A percentile compares a stretch with the other conserved stretches of the same genome.
Evolutionary conservation across 2,888 invertebrate genomes (phyloP).

Genomic region (Anodontia alba): DNA sequence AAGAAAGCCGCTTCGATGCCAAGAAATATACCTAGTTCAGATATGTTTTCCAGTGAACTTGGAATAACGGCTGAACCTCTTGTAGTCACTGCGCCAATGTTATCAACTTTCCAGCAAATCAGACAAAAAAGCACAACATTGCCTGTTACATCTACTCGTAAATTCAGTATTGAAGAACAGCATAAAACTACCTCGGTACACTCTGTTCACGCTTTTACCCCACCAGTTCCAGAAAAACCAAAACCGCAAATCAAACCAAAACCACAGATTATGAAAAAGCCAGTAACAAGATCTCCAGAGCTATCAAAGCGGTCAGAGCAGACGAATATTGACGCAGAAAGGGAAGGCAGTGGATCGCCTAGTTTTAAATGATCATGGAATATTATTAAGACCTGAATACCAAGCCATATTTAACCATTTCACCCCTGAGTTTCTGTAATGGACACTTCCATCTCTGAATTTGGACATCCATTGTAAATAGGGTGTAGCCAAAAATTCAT

Average conservation of each 20-base stretch:
- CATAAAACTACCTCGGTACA: constrained; percentile 27
- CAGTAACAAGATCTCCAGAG: constrained; percentile 67
- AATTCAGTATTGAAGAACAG: constrained; percentile 58
- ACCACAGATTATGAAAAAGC: constrained; percentile 91
- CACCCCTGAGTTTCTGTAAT: no score
- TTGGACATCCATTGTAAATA: no score
- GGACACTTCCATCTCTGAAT: no score
- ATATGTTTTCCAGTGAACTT: constrained; percentile 34
- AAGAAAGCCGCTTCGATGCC: constrained; percentile 87
- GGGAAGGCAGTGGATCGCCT: constrained; percentile 44
- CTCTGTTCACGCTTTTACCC: constrained; percentile 46
- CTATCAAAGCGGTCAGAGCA: constrained; percentile 59
- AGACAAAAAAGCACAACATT: constrained; percentile 29
- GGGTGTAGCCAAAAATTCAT: no score
- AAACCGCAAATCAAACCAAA: constrained; percentile 88
- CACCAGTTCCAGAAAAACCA: constrained; percentile 82
- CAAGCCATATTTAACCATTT: no score
- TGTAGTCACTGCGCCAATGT: constrained; percentile 32
- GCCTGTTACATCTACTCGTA: constrained; percentile 29
- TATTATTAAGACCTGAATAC: no score
- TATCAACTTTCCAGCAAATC: constrained; percentile 47
- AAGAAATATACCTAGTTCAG: constrained; percentile 60
- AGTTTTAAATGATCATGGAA: constrained; percentile 36
- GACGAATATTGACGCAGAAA: constrained; percentile 57
- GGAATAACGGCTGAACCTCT: constrained; percentile 21